A percentile compares a stretch with the other conserved stretches of the same genome.
These are phyloP conservation scores for Scophthalmus maximus DNA, from an alignment of 2,113 vertebrate species.

Conservation along the genomic window DNA sequence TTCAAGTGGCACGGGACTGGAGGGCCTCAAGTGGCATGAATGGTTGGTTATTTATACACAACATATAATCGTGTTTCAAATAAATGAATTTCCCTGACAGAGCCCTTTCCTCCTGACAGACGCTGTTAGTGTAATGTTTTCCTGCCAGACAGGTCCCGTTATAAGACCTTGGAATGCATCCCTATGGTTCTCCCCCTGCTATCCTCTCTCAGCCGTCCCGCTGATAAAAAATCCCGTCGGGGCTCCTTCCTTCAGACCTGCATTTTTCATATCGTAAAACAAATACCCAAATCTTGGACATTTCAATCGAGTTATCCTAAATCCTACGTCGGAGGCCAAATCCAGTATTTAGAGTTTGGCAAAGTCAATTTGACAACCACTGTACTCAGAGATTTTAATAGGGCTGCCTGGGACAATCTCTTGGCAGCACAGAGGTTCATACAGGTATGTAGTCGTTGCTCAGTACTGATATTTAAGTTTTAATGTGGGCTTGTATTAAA, in stretches of 20 bases:
- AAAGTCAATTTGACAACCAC: neutral
- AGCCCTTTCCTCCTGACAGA: slow-evolving; percentile 30
- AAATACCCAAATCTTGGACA: slow-evolving; percentile 1
- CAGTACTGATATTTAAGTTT: too few species aligned
- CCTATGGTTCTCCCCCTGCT: slow-evolving; percentile 42
- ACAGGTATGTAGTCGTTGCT: too few species aligned
- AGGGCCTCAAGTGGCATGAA: slow-evolving; percentile 34
- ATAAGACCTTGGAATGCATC: slow-evolving; percentile 65
- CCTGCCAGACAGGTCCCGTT: slow-evolving; percentile 61
- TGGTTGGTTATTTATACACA: slow-evolving; percentile 57
- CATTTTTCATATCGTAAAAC: slow-evolving; percentile 19
- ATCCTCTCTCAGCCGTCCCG: slow-evolving; percentile 47
- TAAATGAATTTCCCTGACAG: slow-evolving; percentile 62
- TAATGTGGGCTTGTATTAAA: too few species aligned
- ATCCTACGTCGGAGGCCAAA: neutral
- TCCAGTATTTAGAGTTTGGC: too few species aligned
- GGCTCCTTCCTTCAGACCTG: slow-evolving; percentile 27
- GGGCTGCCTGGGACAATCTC: too few species aligned
- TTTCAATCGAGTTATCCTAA: slow-evolving; percentile 4
- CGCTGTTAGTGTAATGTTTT: slow-evolving; percentile 64
- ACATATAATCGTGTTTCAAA: slow-evolving; percentile 67
- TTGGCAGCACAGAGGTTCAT: too few species aligned
- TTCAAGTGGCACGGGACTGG: slow-evolving; percentile 44
- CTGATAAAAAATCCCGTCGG: slow-evolving; percentile 57
- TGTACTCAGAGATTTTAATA: too few species aligned